Conservation (phyloP, 2,888 invertebrate species). For the Cetonia aurata region DNA sequence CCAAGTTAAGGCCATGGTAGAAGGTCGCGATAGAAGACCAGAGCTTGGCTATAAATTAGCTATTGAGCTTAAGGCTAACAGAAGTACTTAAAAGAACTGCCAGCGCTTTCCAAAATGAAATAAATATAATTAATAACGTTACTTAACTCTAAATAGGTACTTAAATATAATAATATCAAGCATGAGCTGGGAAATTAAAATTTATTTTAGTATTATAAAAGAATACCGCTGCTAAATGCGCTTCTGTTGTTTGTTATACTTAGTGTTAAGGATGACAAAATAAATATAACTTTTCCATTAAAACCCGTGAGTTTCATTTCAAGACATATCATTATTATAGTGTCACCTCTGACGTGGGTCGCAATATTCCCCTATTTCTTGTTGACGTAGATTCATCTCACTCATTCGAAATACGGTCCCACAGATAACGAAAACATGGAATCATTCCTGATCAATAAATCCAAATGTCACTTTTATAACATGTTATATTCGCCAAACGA, state of each 20-base stretch:
- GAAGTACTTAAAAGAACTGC: neutral
- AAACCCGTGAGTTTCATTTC: too few species aligned
- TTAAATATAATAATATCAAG: too few species aligned
- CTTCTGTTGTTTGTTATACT: too few species aligned
- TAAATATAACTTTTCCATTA: too few species aligned
- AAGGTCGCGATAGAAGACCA: slow-evolving; percentile 87
- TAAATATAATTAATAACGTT: neutral
- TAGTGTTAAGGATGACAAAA: too few species aligned
- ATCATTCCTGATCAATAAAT: slow-evolving; percentile 2
- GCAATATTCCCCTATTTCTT: neutral
- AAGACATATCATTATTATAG: too few species aligned
- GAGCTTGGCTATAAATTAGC: slow-evolving; percentile 91
- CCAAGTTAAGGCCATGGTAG: slow-evolving; percentile 88
- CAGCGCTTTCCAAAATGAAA: neutral
- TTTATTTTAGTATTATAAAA: too few species aligned
- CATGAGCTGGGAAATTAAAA: too few species aligned
- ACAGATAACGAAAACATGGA: neutral
- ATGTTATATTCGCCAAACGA: neutral
- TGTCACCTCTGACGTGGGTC: slow-evolving; percentile 10
- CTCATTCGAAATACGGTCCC: neutral
- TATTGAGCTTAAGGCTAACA: slow-evolving; percentile 76
- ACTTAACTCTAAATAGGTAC: too few species aligned
- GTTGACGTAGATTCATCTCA: neutral
- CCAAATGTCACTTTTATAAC: neutral
- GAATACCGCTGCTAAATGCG: too few species aligned